These are phyloP conservation scores for Dipodomys stephensi DNA, from an alignment of 2,113 vertebrate species.

Conservation along the genomic window DNA sequence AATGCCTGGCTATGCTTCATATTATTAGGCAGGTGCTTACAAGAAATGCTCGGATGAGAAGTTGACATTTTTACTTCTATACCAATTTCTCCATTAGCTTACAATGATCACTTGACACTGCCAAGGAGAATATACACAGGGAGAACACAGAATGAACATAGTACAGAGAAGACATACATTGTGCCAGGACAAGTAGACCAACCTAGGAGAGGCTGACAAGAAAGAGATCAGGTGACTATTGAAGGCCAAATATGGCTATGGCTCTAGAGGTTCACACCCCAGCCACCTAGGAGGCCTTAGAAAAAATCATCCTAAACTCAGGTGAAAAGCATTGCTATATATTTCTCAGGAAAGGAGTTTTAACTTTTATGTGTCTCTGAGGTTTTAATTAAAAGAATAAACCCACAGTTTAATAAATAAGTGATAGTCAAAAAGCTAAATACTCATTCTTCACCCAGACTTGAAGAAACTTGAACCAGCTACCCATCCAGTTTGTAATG, in stretches of 20 bases:
- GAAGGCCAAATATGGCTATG: too few relatives aligned
- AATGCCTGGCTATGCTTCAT: too few relatives aligned
- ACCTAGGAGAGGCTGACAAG: background rate
- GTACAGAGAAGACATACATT: too few relatives aligned
- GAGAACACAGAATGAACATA: too few relatives aligned
- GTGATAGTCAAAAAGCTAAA: conserved; percentile 16
- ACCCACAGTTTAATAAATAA: background rate
- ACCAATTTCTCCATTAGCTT: background rate
- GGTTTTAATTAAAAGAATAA: background rate
- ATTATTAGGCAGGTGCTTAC: background rate
- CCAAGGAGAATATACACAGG: background rate
- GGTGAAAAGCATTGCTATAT: background rate
- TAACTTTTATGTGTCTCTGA: background rate
- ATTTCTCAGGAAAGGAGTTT: background rate
- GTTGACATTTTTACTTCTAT: background rate
- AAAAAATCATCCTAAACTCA: background rate
- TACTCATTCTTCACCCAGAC: background rate
- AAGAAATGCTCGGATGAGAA: background rate
- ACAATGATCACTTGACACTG: background rate
- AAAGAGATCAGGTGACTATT: too few relatives aligned
- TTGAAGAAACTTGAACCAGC: conserved; percentile 42
- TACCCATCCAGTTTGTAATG: conserved; percentile 29
- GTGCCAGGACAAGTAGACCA: background rate
- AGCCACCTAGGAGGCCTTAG: background rate
- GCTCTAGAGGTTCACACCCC: background rate